Evolutionary conservation across 2,113 vertebrate genomes (phyloP).

Genomic region (Ictalurus punctatus): DNA sequence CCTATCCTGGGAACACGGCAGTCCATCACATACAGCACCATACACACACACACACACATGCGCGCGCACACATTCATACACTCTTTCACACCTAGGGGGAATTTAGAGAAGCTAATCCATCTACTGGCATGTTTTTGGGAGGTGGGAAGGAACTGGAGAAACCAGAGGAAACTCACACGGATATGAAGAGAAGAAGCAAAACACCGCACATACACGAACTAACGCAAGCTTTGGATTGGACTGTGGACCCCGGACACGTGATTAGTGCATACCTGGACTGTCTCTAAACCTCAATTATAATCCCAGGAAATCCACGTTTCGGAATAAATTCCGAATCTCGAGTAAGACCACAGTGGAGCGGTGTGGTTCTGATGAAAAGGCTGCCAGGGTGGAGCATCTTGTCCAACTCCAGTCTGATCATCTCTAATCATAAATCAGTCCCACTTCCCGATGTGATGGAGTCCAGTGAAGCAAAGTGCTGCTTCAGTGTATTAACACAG

Average conservation of each 20-base stretch:
- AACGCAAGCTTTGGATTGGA: background rate
- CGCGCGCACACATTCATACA: background rate
- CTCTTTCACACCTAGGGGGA: background rate
- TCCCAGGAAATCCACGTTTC: background rate
- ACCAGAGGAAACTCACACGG: background rate
- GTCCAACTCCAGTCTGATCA: slow-evolving; percentile 48
- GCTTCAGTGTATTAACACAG: slow-evolving; percentile 54
- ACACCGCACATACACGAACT: background rate
- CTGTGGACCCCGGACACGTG: background rate
- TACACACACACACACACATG: background rate
- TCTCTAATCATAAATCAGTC: slow-evolving; percentile 49
- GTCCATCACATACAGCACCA: background rate
- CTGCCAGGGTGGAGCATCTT: slow-evolving; percentile 44
- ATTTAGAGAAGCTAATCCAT: background rate
- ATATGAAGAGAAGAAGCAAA: background rate
- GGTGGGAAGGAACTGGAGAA: too few species aligned
- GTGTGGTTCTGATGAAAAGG: slow-evolving; percentile 7
- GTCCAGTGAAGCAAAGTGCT: slow-evolving; percentile 45
- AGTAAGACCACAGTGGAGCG: background rate
- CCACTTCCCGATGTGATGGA: slow-evolving; percentile 33
- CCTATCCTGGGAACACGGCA: background rate
- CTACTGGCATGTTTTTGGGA: background rate
- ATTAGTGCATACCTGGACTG: background rate
- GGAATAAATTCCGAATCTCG: background rate
- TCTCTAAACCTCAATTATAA: background rate